Evolutionary conservation across 2,888 invertebrate species (phyloP).

Genomic region (Rhagonycha lutea): DNA sequence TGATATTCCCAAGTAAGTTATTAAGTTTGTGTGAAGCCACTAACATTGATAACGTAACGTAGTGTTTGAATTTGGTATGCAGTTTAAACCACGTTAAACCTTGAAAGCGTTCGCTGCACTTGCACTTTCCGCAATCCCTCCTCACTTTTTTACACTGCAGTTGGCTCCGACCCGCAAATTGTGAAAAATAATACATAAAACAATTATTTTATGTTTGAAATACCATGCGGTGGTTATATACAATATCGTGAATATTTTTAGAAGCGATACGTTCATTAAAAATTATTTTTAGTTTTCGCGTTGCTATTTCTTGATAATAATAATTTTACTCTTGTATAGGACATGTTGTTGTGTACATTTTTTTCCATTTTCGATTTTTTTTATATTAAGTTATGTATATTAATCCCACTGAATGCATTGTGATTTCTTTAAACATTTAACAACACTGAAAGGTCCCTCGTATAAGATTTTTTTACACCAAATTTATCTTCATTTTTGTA

Average conservation of each 20-base stretch:
- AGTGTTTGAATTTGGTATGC: constrained; percentile 44
- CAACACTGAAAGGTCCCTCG: too few species aligned
- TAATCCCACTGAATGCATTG: too few species aligned
- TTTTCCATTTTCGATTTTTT: too few species aligned
- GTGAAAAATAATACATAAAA: constrained; percentile 23
- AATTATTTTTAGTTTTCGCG: constrained; percentile 34
- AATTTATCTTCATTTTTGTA: not conserved
- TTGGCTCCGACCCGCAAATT: constrained; percentile 30
- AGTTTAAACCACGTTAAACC: constrained; percentile 41
- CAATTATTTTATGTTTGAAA: not conserved
- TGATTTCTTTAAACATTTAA: too few species aligned
- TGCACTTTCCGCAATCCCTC: constrained; percentile 51
- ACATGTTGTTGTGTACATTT: not conserved
- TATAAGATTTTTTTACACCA: not conserved
- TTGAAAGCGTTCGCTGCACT: constrained; percentile 58
- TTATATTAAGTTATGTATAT: too few species aligned
- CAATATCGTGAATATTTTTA: constrained; percentile 22
- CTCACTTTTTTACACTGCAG: constrained; percentile 29
- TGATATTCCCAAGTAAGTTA: constrained; percentile 41
- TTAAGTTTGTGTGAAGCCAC: constrained; percentile 39
- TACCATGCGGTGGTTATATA: not conserved
- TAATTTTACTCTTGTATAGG: not conserved
- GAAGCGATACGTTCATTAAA: constrained; percentile 21
- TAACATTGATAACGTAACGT: not conserved
- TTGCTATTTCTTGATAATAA: not conserved